phyloP scores from a whole-genome alignment of 2,113 vertebrate genomes.

The Tachysurus vachellii region DNA sequence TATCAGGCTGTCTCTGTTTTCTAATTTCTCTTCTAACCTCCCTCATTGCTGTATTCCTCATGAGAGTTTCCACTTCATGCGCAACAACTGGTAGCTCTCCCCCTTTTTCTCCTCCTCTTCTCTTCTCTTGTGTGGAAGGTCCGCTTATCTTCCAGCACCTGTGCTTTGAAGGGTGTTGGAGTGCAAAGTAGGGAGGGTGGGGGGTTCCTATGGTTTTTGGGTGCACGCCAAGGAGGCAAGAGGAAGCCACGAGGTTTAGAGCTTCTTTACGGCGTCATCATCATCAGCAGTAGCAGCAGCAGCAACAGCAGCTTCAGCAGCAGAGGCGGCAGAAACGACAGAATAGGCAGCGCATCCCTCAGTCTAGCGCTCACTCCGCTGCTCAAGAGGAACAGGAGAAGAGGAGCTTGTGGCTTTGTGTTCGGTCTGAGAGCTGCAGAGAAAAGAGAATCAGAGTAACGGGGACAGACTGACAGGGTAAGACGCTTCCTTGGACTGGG shows the following conservation, averaged over 20 bases:
- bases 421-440: constrained; percentile 70
- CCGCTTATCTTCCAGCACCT: constrained; percentile 41
- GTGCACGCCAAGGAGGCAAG: constrained; percentile 31
- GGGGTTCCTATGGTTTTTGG: constrained; percentile 39
- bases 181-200: constrained; percentile 11
- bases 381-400: constrained; percentile 4
- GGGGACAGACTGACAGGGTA: constrained; percentile 82
- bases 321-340: constrained; percentile 20
- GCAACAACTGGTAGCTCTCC: constrained; percentile 50
- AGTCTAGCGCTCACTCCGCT: constrained; percentile 6
- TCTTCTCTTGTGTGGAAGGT: constrained; percentile 25
- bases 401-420: constrained; percentile 64
- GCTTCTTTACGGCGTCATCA: constrained; percentile 20
- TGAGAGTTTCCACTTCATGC: constrained; percentile 53
- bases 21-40: constrained; percentile 39
- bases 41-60: constrained; percentile 41
- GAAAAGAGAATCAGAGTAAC: constrained; percentile 17
- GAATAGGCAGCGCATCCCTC: constrained; percentile 37
- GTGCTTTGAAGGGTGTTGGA: constrained; percentile 35
- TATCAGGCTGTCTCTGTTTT: constrained; percentile 39
- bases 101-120: constrained; percentile 3
- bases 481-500: constrained; percentile 73
- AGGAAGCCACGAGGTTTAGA: constrained; percentile 32
- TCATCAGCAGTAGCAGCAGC: not conserved
- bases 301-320: not conserved